phyloP scores from a whole-genome alignment of 2,113 vertebrate genomes.

The Paracanthobrama guichenoti region DNA sequence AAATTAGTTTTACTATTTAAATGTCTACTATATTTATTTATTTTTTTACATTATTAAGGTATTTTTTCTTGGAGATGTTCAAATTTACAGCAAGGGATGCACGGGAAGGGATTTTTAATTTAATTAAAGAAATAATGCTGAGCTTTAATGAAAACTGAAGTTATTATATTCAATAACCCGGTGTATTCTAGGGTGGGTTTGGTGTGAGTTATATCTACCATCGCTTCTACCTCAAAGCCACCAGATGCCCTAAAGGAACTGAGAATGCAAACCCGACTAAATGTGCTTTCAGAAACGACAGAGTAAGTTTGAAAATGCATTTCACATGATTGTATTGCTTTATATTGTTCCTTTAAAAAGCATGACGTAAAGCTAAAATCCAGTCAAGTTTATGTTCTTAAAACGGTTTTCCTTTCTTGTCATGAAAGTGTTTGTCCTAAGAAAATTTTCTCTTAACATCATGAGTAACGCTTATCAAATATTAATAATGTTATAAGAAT shows the following conservation, averaged over 20 bases:
- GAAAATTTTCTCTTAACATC: too few relatives aligned
- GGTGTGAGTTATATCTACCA: conserved; percentile 63
- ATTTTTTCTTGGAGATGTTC: background rate
- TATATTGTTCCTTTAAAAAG: background rate
- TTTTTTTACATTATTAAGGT: background rate
- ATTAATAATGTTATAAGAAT: too few relatives aligned
- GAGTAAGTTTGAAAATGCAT: conserved; percentile 63
- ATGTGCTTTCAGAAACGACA: conserved; percentile 71
- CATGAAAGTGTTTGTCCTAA: too few relatives aligned
- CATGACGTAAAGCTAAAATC: background rate
- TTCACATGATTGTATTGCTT: too few relatives aligned
- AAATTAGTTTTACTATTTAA: background rate
- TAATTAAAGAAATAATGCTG: too few relatives aligned
- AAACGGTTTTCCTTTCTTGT: too few relatives aligned
- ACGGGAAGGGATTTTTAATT: too few relatives aligned
- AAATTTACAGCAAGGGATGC: background rate
- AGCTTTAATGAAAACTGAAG: background rate
- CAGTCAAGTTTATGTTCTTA: too few relatives aligned
- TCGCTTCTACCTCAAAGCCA: conserved; percentile 72
- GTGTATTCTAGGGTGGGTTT: conserved; percentile 64
- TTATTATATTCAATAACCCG: background rate
- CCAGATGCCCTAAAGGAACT: conserved; percentile 66
- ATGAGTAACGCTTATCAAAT: too few relatives aligned
- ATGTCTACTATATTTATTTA: background rate
- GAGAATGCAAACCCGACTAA: background rate